These are phyloP conservation scores for Apogon hyalosoma DNA, from an alignment of 2,797 vertebrate species.

Conservation along the genomic window DNA sequence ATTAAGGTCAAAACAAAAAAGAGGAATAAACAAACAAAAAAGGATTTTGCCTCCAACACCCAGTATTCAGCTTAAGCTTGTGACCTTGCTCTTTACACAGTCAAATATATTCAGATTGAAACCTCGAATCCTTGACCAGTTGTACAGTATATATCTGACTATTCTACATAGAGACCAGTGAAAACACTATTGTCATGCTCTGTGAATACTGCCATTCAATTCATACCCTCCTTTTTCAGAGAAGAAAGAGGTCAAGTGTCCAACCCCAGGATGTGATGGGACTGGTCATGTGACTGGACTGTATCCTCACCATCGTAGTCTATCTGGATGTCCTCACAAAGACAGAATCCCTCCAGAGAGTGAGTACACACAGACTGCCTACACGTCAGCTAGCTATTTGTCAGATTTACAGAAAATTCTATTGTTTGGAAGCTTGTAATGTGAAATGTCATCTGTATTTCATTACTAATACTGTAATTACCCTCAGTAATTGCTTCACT, in stretches of 20 bases:
- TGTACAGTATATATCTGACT: no score
- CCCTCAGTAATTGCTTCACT: neutral
- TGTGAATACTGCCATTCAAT: neutral
- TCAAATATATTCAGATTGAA: no score
- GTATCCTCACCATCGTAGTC: slow-evolving; percentile 97
- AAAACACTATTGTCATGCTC: neutral
- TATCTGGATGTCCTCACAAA: slow-evolving; percentile 98
- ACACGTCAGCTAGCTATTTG: neutral
- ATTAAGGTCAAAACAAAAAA: no score
- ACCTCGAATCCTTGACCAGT: no score
- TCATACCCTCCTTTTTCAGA: slow-evolving; percentile 73
- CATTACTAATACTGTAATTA: neutral
- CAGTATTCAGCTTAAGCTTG: no score
- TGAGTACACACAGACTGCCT: slow-evolving; percentile 80
- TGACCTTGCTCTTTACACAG: no score
- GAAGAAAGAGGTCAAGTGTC: slow-evolving; percentile 97
- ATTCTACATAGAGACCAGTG: neutral
- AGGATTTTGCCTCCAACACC: no score
- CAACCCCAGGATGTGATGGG: slow-evolving; percentile 96
- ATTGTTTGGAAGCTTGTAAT: neutral
- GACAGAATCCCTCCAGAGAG: slow-evolving; percentile 98
- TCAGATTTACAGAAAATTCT: neutral
- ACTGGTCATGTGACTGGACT: slow-evolving; percentile 96
- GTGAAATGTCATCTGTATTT: neutral
- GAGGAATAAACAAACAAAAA: no score